Evolutionary conservation across 1,140 invertebrate species (phyloP), one percentile per base, ranked within the genome.

Genomic region (Hyposmocoma kahamanoa): DNA sequence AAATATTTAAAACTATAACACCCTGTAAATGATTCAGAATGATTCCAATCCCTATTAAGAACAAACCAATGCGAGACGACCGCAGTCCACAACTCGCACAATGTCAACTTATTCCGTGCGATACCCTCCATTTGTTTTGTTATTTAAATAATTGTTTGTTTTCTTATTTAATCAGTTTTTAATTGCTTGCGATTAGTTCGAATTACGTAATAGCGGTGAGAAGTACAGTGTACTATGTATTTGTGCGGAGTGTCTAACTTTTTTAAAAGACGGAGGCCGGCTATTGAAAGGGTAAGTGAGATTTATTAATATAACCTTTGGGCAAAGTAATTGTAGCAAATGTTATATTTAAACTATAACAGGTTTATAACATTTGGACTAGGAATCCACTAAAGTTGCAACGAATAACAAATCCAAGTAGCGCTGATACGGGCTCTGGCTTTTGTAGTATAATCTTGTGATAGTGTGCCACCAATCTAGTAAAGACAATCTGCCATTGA

Each of bases 201-300:
- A 36, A 15, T 36, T 15, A 17, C 30, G 30, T 34, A 8, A 6
- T 30, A n/a, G 28, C 13, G 10, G 2, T 8, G 28, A n/a, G 28
- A 30, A 13, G 28, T 30, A 13, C 3, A 36, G 17, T 41, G 38
- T 15, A 58, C 22, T 42, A 77, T 79, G 75, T 82, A 77, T 62
- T 53, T 76, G 56, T 78, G 72, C 47, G 68, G 72, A 8, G 63
- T 79, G 26, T 68, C 70, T 22, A 61, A 72, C 19, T 82, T 82
- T 49, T 82, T 76, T 59, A 47, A 56, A 18, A 58, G 75, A 13
- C 56, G 60, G 2, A 41, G 72, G 15, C 59, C 67, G 1, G 34
- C 28, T 36, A 49, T 70, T 43, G 72, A 79, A 51, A 56, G 68
- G 64, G 78, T 75, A 42, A 68, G 72, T 72, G 15, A 6, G 10